Evolutionary conservation across 1,140 invertebrate genomes (phyloP), one percentile per base, ranked within the genome.

Genomic region (Dendroctonus ponderosae): DNA sequence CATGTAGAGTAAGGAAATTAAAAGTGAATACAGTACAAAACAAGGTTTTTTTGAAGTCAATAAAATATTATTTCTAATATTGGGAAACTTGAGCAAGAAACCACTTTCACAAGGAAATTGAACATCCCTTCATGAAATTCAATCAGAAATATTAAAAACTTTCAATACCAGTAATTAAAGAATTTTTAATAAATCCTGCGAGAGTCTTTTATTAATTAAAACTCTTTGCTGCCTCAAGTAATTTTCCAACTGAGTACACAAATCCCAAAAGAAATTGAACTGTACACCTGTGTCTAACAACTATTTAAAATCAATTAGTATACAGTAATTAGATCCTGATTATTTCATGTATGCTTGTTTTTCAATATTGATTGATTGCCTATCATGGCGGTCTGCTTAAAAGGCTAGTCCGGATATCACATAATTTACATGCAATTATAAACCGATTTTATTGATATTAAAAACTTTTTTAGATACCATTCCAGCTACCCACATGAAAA

Each of bases 341-440:
- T 26, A 43, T 43, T 60, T 58, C 46, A 44, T 44, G 15, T 58
- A 44, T n/a, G 46, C 56, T 58, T 58, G 39, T 42, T 58, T 58
- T 58, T 58, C 12, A 58, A 58, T 60, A 60, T 60, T 60, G 58
- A 60, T 60, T 60, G 58, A 60, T 60, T 60, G 43, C 9, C 58
- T 60, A 49, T 60, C 58, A 15, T 12, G 58, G 58, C 58, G 58
- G 58, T 60, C 58, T 15, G 43, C 11, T 60, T 60, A 60, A 57
- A 39, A 57, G 38, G n/a, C 37, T 26, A 42, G 42, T 57, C 53
- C 39, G 42, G 53, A 41, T 57, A 40, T 41, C 53, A 57, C 26
- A 26, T 52, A 26, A 12, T 14, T 26, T 26, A 26, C 26, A 26
- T 26, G 26, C 26, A 26, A 26, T 26, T 26, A 26, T 26, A 26